Base-by-base conservation (phyloP, 2,113 vertebrate genomes). In the Oceanodroma tethys region DNA sequence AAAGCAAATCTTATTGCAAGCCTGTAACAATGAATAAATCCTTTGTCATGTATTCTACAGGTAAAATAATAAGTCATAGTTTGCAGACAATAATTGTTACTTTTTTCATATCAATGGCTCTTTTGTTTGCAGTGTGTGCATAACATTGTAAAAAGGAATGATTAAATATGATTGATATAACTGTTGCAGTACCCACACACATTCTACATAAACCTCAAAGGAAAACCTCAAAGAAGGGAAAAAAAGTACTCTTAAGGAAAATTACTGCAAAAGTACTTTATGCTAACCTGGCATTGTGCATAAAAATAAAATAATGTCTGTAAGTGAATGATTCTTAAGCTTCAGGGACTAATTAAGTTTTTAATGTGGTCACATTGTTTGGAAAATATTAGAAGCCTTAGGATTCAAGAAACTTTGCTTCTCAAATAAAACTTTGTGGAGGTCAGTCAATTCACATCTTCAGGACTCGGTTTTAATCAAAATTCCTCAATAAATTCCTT, bases 261-360 rank as follows among this genome's bases (percentile, higher is more conserved):
- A 97, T 91, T 78, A 83, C 91, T 92, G 92, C 58, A 88, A 65
- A 96, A 96, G 26, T 90, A 92, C 25, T 96, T 96, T 94, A 73
- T 84, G 38, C 72, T 96, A 94, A 76, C 90, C 67, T 96, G 80
- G 80, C 56, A 93, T 94, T 34, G 72, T 62, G 65, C 40, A 92
- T 86, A 96, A 95, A 98, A 95, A 95, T 95, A 97, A 96, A 94
- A 96, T 81, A 90, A 89, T 58, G 50, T 63, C 91, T 88, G 8
- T 81, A 95, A 91, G 72, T 79, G 63, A 95, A 88, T 78, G 36
- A 93, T 66, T 87, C 47, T 93, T 80, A 95, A 95, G 17, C 83
- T 98, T 96, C 80, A 87, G 88, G 80, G 93, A 95, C 76, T 94
- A 96, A 97, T 94, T 96, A 93, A 82, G 32, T 94, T 96, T 97